Base-by-base conservation (phyloP, 92 coral and sea anemone genomes). In the Actinostola sp. region DNA sequence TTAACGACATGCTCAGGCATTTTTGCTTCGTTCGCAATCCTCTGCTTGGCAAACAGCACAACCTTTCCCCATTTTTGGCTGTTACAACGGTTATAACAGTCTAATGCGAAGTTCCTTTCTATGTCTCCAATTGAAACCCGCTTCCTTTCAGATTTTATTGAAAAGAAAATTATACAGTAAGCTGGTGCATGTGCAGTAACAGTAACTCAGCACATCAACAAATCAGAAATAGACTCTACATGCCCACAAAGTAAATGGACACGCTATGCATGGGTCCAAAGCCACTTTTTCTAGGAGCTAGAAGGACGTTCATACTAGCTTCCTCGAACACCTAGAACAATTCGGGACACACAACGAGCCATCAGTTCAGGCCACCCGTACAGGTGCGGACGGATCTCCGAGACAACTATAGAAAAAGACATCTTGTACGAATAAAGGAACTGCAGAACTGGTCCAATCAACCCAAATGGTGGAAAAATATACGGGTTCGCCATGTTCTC, bases 281-380 rank as follows among this genome's bases (percentile, higher is more conserved):
- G 31, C 74, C 73, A 11, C 6, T 0, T 11, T 36, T 76, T 1
- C 52, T 61, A 7, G 74, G 81, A 0, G 39, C 50, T 7, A 76
- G 42, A 30, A 76, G 49, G 2, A 55, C 74, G 20, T 67, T 27
- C 0, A 0, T 0, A 15, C n/a, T n/a, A n/a, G n/a, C 12, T 11
- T 61, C 57, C 75, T 23, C 1, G 5, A 11, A 12, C 4, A 4
- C 56, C 82, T n/a, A n/a, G n/a, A 4, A 55, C n/a, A 34, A 34
- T 13, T 36, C 43, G 36, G 8, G 2, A 7, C 11, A 17, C 45
- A 41, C 30, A 44, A n/a, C 62, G 48, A 4, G 72, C 62, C 39
- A 48, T 63, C 44, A 76, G 35, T 43, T 64, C 66, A n/a, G 75
- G 67, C 75, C 82, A 76, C 82, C 75, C 65, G 34, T 13, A 52